Percentiles rank a stretch among this genome's conserved stretches.
Evolutionary conservation across 2,888 invertebrate species (phyloP).

Genomic region (Drosophila eohydei): DNA sequence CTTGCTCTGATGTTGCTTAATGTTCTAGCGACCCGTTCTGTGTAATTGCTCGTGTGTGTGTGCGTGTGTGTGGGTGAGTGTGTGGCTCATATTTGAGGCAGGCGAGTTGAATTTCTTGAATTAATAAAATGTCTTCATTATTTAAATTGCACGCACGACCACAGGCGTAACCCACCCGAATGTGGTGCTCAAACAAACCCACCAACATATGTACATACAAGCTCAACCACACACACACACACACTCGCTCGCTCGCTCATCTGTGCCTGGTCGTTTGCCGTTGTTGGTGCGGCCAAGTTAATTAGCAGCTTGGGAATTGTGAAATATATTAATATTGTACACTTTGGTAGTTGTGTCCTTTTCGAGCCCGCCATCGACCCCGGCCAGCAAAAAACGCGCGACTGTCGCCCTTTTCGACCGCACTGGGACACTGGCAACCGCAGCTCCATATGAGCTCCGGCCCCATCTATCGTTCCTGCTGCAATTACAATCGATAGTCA

Average conservation of each 20-base stretch:
- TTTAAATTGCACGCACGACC: conserved; percentile 80
- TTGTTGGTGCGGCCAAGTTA: conserved; percentile 62
- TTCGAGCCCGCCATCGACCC: background rate
- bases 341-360: conserved; percentile 55
- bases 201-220: conserved; percentile 32
- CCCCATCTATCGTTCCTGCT: conserved; percentile 24
- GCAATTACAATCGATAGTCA: conserved; percentile 41
- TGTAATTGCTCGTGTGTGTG: conserved; percentile 59
- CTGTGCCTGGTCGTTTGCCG: conserved; percentile 21
- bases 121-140: conserved; percentile 81
- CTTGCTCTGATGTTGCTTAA: conserved; percentile 68
- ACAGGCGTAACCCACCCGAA: conserved; percentile 56
- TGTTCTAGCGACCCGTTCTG: conserved; percentile 65
- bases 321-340: conserved; percentile 80
- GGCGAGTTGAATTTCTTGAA: conserved; percentile 79
- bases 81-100: conserved; percentile 46
- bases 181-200: conserved; percentile 47
- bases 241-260: conserved; percentile 6
- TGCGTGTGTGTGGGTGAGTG: conserved; percentile 21
- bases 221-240: conserved; percentile 23
- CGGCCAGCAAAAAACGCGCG: conserved; percentile 36
- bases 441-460: conserved; percentile 7
- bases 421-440: conserved; percentile 45
- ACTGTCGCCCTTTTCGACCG: conserved; percentile 59
- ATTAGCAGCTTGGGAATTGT: conserved; percentile 81